A percentile compares a stretch with the other conserved stretches of the same genome.
phyloP scores from a whole-genome alignment of 1,140 invertebrate genomes.

The Aricia agestis region DNA sequence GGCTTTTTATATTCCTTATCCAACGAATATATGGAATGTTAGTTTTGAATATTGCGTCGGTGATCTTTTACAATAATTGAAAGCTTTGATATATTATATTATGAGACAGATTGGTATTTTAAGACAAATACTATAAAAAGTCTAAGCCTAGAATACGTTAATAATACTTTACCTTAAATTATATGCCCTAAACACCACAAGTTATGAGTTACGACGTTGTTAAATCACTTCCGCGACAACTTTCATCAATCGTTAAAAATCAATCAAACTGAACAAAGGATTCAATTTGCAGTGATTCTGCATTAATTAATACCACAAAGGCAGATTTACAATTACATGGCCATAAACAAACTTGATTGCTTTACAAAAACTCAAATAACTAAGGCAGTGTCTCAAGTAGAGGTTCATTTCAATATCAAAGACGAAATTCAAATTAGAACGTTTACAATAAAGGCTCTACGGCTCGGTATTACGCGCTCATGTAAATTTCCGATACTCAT shows the following conservation, averaged over 20 bases:
- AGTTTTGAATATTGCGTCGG: too few species aligned
- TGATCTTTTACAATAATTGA: too few species aligned
- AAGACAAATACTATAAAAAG: too few species aligned
- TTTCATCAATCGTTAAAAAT: neutral
- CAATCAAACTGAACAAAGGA: constrained; percentile 34
- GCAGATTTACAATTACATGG: constrained; percentile 72
- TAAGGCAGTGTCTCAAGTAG: constrained; percentile 75
- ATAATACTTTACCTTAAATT: too few species aligned
- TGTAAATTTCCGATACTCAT: constrained; percentile 76
- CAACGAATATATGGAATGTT: too few species aligned
- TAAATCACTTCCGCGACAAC: neutral
- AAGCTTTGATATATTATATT: too few species aligned
- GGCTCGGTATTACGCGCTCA: constrained; percentile 69
- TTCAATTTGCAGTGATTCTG: constrained; percentile 47
- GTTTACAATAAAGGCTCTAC: constrained; percentile 74
- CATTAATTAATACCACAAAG: constrained; percentile 71
- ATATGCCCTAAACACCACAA: too few species aligned
- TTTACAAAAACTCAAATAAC: constrained; percentile 76
- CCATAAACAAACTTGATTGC: constrained; percentile 75
- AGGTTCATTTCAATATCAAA: constrained; percentile 75
- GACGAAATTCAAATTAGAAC: constrained; percentile 74
- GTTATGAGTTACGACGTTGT: neutral
- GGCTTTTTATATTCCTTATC: neutral
- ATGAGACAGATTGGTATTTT: too few species aligned
- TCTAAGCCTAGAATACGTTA: too few species aligned